Conservation (phyloP, 2,888 invertebrate genomes). For the Lacanobia oleracea region DNA sequence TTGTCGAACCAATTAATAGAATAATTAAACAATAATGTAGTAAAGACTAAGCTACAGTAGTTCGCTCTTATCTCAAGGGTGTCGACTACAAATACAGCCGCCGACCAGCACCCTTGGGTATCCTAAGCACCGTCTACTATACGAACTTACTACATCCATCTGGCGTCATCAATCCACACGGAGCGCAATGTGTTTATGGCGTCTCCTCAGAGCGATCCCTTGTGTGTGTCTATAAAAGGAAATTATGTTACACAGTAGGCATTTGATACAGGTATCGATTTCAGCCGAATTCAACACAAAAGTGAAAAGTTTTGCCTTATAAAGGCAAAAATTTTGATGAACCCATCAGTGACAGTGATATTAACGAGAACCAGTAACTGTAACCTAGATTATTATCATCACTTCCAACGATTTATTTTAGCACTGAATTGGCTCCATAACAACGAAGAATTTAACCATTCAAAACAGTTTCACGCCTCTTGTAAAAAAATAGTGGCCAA, state of each 20-base stretch:
- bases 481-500: neutral
- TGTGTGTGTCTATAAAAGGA: slow-evolving; percentile 9
- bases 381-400: too few species aligned
- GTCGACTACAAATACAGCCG: neutral
- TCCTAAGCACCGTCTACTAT: slow-evolving; percentile 18
- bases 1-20: neutral
- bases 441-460: too few species aligned
- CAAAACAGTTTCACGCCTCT: neutral
- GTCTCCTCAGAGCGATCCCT: slow-evolving; percentile 17
- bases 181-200: slow-evolving; percentile 29
- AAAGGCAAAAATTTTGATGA: too few species aligned
- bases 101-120: slow-evolving; percentile 11
- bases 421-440: too few species aligned
- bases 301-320: too few species aligned
- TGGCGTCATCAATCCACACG: slow-evolving; percentile 11
- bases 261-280: neutral
- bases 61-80: neutral
- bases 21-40: slow-evolving; percentile 13
- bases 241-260: neutral
- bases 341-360: too few species aligned
- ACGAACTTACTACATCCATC: slow-evolving; percentile 4
- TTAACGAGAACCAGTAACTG: too few species aligned
- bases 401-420: too few species aligned
- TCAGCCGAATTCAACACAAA: neutral
- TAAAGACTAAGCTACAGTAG: neutral